phyloP scores from a whole-genome alignment of 2,888 invertebrate genomes.

The Seira musarum region DNA sequence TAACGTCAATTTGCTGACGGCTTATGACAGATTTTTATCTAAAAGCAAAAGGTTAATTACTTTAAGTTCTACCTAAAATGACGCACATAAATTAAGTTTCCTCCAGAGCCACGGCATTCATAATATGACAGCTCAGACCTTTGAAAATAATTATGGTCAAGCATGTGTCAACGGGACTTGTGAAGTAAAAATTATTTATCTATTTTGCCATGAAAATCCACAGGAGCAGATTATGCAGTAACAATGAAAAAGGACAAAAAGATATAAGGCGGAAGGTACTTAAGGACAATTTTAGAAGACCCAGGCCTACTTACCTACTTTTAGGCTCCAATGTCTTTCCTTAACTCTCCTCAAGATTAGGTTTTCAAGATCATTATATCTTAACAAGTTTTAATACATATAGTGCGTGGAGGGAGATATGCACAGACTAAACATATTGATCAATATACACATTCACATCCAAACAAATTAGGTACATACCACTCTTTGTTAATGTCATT shows the following conservation, averaged over 20 bases:
- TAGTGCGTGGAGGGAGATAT: neutral
- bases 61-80: too few relatives aligned
- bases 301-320: conserved; percentile 34
- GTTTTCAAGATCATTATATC: conserved; percentile 18
- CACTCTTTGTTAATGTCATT: too few relatives aligned
- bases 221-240: neutral
- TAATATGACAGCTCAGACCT: neutral
- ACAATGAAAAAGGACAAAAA: neutral
- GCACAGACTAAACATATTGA: too few relatives aligned
- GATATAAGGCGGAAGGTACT: conserved; percentile 9
- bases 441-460: too few relatives aligned
- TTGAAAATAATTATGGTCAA: neutral
- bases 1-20: too few relatives aligned
- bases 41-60: too few relatives aligned
- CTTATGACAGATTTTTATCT: too few relatives aligned
- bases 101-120: neutral
- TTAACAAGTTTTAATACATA: neutral
- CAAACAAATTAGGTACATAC: neutral
- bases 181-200: too few relatives aligned
- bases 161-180: too few relatives aligned
- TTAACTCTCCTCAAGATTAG: conserved; percentile 11
- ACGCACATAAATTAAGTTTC: neutral
- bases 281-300: conserved; percentile 1
- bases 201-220: too few relatives aligned
- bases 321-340: conserved; percentile 4